Evolutionary conservation across 2,888 invertebrate genomes (phyloP), one percentile per base, ranked within the genome.

Genomic region (Malthinus flaveolus): DNA sequence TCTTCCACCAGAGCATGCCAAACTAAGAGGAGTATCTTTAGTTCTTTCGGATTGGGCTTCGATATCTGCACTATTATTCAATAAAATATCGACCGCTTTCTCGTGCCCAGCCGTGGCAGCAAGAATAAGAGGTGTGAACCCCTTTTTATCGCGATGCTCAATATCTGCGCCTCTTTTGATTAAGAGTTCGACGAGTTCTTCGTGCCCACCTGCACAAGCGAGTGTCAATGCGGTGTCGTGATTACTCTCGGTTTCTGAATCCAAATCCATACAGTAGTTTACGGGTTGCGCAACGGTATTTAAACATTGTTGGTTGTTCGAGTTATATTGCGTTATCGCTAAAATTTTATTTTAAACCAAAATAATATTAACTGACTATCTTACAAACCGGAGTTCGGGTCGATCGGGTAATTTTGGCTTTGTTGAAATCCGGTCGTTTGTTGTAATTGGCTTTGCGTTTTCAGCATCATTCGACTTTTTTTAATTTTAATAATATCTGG

Each of bases 1-100:
- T 67, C 97, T 86, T 9, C 98, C 98, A 50, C 97, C 97, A 58
- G 96, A 96, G 81, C 98, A 98, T 1, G 98, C 98, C 56, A 99
- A 82, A 55, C 97, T 97, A 13, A 99, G 82, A 0, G 99, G 97
- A 10, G 98, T 98, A 80, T 98, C 99, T 83, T 99, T 99, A 65
- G 98, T 99, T 72, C 98, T 86, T 79, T 99, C 99, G 0, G 97
- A 97, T 81, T 98, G 97, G 33, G 98, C 98, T 78, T 99, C 99
- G 69, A 99, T 90, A 75, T 97, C 95, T n/a, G 97, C 97, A 64
- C 91, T 91, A 79, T 93, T 89, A 78, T 94, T 95, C 54, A 99
- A 81, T 5, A 99, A 85, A 69, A 95, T 91, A 72, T 97, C 97
- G 7, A 97, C 97, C 15, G 95, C 87, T 75, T 90, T 89, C 59